Percentiles rank a stretch among this genome's conserved stretches.
Conservation (phyloP, 2,113 vertebrate species). For the Labrus mixtus region DNA sequence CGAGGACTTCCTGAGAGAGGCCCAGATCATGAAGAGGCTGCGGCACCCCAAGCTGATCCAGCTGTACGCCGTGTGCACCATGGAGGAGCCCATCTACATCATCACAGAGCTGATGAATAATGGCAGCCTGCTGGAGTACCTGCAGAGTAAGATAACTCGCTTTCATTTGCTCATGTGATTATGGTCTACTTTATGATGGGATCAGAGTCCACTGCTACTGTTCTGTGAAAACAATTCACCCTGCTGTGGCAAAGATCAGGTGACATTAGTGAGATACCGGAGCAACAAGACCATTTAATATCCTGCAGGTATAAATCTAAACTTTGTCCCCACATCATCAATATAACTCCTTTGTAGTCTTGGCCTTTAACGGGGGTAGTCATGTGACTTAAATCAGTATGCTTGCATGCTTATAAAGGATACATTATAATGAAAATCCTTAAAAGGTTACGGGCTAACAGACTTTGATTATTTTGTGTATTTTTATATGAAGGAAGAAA, state of each 20-base stretch:
- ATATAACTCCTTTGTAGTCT: background rate
- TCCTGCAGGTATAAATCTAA: background rate
- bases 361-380: too few relatives aligned
- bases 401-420: too few relatives aligned
- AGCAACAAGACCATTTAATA: background rate
- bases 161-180: background rate
- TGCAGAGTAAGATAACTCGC: constrained; percentile 87
- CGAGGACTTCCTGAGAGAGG: constrained; percentile 93
- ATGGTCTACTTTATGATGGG: background rate
- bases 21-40: constrained; percentile 96
- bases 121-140: constrained; percentile 93
- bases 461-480: background rate
- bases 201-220: constrained; percentile 18
- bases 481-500: background rate
- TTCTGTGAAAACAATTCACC: background rate
- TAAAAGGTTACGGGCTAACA: too few relatives aligned
- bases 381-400: background rate
- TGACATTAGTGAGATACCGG: background rate
- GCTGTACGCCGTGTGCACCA: constrained; percentile 95
- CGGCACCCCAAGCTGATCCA: constrained; percentile 96
- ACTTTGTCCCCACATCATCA: background rate
- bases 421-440: background rate
- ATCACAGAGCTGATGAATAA: constrained; percentile 97
- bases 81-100: constrained; percentile 97
- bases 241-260: background rate